Evolutionary conservation across 2,797 vertebrate species (phyloP).

Genomic region (Alosa sapidissima): DNA sequence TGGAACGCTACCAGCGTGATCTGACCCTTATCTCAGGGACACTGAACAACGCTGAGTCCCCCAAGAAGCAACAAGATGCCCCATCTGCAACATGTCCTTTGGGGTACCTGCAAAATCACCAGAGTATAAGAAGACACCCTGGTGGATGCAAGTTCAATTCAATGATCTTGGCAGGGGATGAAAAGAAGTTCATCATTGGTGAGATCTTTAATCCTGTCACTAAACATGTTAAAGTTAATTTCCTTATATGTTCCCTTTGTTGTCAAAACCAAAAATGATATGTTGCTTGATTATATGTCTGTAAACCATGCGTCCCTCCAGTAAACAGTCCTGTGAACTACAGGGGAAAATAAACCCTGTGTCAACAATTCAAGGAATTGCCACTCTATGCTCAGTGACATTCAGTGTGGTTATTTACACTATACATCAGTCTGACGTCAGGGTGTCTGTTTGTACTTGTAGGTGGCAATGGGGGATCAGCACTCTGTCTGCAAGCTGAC

Average conservation of each 20-base stretch:
- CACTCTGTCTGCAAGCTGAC: slow-evolving; percentile 70
- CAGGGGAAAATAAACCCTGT: background rate
- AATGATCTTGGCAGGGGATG: slow-evolving; percentile 79
- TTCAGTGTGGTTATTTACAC: slow-evolving; percentile 22
- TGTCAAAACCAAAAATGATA: background rate
- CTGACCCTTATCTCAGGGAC: slow-evolving; percentile 75
- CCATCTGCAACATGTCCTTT: slow-evolving; percentile 23
- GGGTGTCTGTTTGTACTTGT: slow-evolving; percentile 37
- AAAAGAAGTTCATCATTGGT: slow-evolving; percentile 78
- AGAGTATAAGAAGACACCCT: slow-evolving; percentile 51
- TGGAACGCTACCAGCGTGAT: slow-evolving; percentile 81
- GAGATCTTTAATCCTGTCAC: slow-evolving; percentile 25
- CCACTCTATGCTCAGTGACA: background rate
- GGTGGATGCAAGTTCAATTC: slow-evolving; percentile 61
- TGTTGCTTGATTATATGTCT: background rate
- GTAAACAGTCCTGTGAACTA: background rate
- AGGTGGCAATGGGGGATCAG: slow-evolving; percentile 83
- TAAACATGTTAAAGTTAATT: background rate
- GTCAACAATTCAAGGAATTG: slow-evolving; percentile 31
- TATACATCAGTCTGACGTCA: slow-evolving; percentile 17
- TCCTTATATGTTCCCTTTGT: background rate
- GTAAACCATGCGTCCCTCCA: background rate
- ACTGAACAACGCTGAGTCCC: slow-evolving; percentile 62
- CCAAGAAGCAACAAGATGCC: background rate
- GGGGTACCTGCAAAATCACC: too few relatives aligned